A percentile compares a stretch with the other conserved stretches of the same genome.
phyloP scores from a whole-genome alignment of 2,888 invertebrate genomes.

The Scaptomyza cyrtandrae region DNA sequence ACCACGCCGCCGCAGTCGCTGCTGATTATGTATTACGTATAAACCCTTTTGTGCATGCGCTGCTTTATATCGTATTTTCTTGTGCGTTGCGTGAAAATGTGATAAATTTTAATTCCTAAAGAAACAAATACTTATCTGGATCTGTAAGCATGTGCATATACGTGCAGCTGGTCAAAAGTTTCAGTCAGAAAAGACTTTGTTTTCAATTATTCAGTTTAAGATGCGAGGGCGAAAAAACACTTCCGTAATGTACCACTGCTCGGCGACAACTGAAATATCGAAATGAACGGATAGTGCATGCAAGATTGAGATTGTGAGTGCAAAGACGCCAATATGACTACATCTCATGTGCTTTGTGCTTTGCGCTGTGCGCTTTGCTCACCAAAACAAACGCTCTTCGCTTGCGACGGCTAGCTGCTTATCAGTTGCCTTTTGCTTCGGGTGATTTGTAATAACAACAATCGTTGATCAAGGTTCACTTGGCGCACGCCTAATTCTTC shows the following conservation, averaged over 20 bases:
- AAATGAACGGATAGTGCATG: conserved; percentile 33
- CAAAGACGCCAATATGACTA: conserved; percentile 51
- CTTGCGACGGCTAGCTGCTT: conserved; percentile 26
- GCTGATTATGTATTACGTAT: conserved; percentile 55
- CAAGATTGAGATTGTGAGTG: conserved; percentile 24
- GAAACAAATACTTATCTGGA: conserved; percentile 1
- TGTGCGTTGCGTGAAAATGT: not conserved
- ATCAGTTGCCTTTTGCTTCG: conserved; percentile 31
- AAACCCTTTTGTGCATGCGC: conserved; percentile 24
- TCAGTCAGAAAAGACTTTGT: conserved; percentile 38
- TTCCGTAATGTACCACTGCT: conserved; percentile 56
- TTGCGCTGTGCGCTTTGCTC: conserved; percentile 28
- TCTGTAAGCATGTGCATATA: conserved; percentile 47
- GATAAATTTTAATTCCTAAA: not conserved
- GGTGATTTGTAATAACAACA: conserved; percentile 46
- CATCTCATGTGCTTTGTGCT: conserved; percentile 42
- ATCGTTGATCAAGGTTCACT: conserved; percentile 55
- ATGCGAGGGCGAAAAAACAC: conserved; percentile 24
- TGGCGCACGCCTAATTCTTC: conserved; percentile 23
- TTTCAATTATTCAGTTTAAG: conserved; percentile 1
- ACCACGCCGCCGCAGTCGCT: conserved; percentile 45
- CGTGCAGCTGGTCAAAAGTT: conserved; percentile 12
- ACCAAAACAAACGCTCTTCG: conserved; percentile 55
- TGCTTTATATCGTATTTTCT: conserved; percentile 5
- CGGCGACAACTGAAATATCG: conserved; percentile 60